Conservation (phyloP, 2,888 invertebrate genomes). For the Tenthredo livida region DNA sequence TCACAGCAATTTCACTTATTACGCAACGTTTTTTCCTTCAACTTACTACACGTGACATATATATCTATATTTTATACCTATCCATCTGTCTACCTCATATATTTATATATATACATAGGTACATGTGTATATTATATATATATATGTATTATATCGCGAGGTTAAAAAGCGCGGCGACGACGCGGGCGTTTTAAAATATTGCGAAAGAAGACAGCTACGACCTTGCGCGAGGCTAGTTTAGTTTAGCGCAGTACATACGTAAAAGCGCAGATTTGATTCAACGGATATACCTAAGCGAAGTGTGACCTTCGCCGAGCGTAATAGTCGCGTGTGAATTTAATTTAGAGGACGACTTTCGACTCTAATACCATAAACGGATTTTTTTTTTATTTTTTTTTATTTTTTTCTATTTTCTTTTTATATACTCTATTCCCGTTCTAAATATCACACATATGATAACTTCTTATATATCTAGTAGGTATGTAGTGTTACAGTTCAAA, state of each 20-base stretch:
- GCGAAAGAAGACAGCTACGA: slow-evolving; percentile 6
- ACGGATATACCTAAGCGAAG: slow-evolving; percentile 5
- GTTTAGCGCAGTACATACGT: slow-evolving; percentile 3
- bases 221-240: background rate
- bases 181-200: slow-evolving; percentile 1
- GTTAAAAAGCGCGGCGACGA: background rate
- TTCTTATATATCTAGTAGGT: too few species aligned
- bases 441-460: background rate
- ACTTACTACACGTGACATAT: background rate
- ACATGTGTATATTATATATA: too few species aligned
- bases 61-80: background rate
- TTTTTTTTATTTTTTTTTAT: background rate
- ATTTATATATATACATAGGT: too few species aligned
- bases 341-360: background rate
- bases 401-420: background rate
- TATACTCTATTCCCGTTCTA: background rate
- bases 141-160: background rate
- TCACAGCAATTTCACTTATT: background rate
- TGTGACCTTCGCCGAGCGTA: slow-evolving; percentile 12
- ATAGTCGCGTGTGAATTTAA: slow-evolving; percentile 15
- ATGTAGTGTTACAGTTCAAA: too few species aligned
- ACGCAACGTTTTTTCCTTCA: background rate
- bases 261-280: slow-evolving; percentile 20
- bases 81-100: background rate
- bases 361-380: background rate